Percentiles rank a stretch among this genome's conserved stretches.
Evolutionary conservation across 2,113 vertebrate genomes (phyloP).

Genomic region (Illadopsis cleaveri): DNA sequence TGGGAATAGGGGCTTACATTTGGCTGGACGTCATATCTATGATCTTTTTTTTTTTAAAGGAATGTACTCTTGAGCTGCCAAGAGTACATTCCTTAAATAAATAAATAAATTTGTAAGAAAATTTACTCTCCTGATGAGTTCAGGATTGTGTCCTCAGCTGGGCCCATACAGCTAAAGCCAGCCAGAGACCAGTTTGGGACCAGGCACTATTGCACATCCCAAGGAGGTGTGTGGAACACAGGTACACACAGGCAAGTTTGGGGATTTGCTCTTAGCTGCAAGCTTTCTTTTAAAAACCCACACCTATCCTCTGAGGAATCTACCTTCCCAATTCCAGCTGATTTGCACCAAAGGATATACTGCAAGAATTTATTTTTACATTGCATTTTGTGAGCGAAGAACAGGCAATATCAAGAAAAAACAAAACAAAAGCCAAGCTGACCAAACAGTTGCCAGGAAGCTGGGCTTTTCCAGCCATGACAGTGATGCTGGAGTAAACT

Average conservation of each 20-base stretch:
- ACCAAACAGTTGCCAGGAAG: not conserved
- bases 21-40: too few relatives aligned
- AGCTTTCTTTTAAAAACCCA: not conserved
- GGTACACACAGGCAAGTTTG: rapidly evolving
- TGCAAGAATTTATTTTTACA: not conserved
- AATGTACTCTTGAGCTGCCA: too few relatives aligned
- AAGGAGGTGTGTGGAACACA: rapidly evolving
- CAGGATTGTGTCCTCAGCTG: not conserved
- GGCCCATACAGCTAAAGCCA: not conserved
- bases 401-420: not conserved
- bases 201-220: not conserved
- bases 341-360: not conserved
- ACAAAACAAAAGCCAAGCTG: rapidly evolving
- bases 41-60: too few relatives aligned
- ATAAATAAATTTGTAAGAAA: too few relatives aligned
- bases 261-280: not conserved
- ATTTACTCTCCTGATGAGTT: not conserved
- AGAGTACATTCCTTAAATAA: not conserved
- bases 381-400: not conserved
- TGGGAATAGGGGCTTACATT: too few relatives aligned
- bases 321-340: not conserved
- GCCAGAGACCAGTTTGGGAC: not conserved
- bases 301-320: not conserved
- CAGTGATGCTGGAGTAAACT: slow-evolving; percentile 4
- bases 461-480: not conserved